Evolutionary conservation across 2,797 vertebrate species (phyloP), one percentile per base, ranked within the genome.

Genomic region (Eutrigla gurnardus): DNA sequence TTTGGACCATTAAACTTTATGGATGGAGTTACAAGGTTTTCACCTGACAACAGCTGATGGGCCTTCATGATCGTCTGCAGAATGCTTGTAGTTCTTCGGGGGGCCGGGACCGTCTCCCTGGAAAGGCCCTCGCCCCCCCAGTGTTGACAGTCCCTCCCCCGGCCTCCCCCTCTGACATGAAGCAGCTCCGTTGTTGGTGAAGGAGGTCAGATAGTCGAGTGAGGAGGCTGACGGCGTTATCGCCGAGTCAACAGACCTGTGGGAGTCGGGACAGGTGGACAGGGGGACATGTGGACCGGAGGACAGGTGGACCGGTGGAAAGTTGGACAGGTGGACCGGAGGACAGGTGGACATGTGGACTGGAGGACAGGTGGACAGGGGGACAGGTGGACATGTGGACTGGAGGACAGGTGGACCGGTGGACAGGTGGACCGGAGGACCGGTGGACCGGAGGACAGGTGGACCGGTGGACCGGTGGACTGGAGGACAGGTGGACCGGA

Each of bases 181-280:
- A 94, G 85, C 70, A 75, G 80, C 7, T 46, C 68, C 83, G 85
- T 93, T 94, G 91, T 94, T 77, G 68, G 35, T 4, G 64, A 60
- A 35, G 18, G 14, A 49, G 76, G 62, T 68, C 78, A 69, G 78
- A 81, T 64, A 73, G 77, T 39, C 13, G 77, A 82, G 80, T 69
- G 71, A 62, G 53, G 72, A 76, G 65, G 73, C 86, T 65, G 81
- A 91, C 85, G 88, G 86, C 91, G 83, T 89, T 89, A 85, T 89
- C 78, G 80, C 7, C 73, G 75, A 83, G 78, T 62, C 65, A 88
- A 82, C 70, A 90, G 86, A 88, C 58, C 78, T 70, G 42, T 80
- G 75, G 86, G 75, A 88, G 77, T 66, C 76, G 58, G 84, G 25
- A 8, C 82, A 78, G 87, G 75, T 83, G 84, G 86, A 25, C 25